Conservation (phyloP, 2,113 vertebrate species). For the Microcebus lehilahytsara region DNA sequence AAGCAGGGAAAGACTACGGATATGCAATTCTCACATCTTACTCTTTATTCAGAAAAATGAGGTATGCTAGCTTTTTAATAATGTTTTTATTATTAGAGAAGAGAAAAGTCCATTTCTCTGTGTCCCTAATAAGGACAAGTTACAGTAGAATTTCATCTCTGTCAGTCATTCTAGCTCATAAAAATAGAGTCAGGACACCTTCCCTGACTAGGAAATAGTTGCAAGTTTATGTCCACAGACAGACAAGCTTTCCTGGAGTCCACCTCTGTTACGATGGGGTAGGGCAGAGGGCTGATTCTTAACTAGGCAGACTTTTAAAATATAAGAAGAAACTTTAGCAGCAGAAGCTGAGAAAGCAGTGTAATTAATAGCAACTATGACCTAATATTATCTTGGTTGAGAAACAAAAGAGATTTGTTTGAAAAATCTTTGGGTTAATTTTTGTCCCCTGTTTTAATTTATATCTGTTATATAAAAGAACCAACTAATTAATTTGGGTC, state of each 20-base stretch:
- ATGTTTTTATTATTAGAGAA: background rate
- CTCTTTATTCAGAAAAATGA: background rate
- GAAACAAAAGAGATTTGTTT: conserved; percentile 23
- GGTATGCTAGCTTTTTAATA: background rate
- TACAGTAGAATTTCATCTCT: background rate
- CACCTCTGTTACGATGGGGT: background rate
- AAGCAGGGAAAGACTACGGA: background rate
- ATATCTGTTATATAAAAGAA: background rate
- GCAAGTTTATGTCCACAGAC: background rate
- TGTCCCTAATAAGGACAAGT: background rate
- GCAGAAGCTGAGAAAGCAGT: background rate
- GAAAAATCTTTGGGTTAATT: background rate
- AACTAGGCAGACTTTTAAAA: background rate
- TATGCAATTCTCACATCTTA: background rate
- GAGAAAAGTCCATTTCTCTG: background rate
- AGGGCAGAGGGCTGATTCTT: background rate
- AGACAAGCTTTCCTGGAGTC: background rate
- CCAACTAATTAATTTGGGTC: background rate
- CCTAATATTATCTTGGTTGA: background rate
- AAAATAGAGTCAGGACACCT: background rate
- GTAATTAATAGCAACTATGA: background rate
- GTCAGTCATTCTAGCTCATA: background rate
- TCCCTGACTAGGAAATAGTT: background rate
- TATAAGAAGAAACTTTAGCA: background rate
- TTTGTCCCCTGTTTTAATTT: background rate